phyloP scores from a whole-genome alignment of 1,140 invertebrate genomes.

The Heliconius hewitsoni region DNA sequence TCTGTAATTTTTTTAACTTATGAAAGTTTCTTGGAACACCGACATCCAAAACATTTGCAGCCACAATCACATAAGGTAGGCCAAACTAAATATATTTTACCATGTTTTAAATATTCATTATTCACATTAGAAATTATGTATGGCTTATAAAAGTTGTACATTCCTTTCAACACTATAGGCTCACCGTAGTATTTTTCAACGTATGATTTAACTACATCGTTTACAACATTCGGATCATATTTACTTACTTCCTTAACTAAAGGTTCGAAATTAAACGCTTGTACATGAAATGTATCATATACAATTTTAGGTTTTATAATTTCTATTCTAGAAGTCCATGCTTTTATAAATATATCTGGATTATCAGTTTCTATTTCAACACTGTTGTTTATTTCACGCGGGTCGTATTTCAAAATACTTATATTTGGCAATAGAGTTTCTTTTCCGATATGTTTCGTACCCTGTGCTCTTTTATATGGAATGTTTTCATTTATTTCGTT shows the following conservation, averaged over 20 bases:
- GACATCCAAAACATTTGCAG: slow-evolving; percentile 27
- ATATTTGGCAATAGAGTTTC: not conserved
- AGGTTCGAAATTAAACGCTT: slow-evolving; percentile 33
- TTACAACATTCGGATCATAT: slow-evolving; percentile 7
- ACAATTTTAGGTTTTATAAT: slow-evolving; percentile 32
- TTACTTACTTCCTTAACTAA: slow-evolving; percentile 19
- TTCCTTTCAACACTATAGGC: slow-evolving; percentile 32
- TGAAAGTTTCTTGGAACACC: not conserved
- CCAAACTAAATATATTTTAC: slow-evolving; percentile 36
- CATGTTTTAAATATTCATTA: slow-evolving; percentile 7
- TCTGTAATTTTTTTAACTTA: not conserved
- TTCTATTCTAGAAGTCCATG: slow-evolving; percentile 34
- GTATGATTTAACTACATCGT: slow-evolving; percentile 19
- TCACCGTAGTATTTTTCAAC: slow-evolving; percentile 34
- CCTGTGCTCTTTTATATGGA: not conserved
- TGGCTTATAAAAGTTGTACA: slow-evolving; percentile 18
- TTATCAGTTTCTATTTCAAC: slow-evolving; percentile 30
- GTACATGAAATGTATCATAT: slow-evolving; percentile 22
- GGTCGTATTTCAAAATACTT: slow-evolving; percentile 1
- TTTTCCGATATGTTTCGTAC: not conserved
- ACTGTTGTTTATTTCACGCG: not conserved
- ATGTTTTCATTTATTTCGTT: not conserved
- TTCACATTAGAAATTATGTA: slow-evolving; percentile 21
- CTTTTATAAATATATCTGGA: slow-evolving; percentile 32
- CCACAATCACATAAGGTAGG: slow-evolving; percentile 33